Evolutionary conservation across 2,113 vertebrate genomes (phyloP), one percentile per base, ranked within the genome.

Genomic region (Lutjanus erythropterus): DNA sequence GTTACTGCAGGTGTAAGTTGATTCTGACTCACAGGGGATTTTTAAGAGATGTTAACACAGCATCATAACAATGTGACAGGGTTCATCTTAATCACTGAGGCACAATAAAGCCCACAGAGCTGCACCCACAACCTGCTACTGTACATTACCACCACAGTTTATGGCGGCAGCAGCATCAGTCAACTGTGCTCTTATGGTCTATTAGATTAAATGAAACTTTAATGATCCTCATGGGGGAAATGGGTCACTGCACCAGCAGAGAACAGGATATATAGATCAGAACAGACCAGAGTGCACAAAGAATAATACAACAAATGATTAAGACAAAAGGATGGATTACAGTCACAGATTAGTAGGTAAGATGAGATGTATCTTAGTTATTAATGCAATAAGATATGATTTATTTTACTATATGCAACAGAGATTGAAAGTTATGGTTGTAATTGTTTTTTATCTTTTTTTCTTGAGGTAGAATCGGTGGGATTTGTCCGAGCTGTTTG

Each of bases 151-250:
- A 75, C 49, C 27, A 75, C 49, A 44, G 31, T 14, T 44, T 76
- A 80, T 62, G 50, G 46, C 66, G 56, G 65, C 14, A 1, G 73
- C 25, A 46, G 41, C 60, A 73, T 85, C 62, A 66, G 39, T 75
- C 75, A n/a, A 33, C 41, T 23, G 23, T 29, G 52, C 61, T 50
- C 23, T 55, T 70, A 74, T 37, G 67, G 44, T 70, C 79, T 44
- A 72, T 88, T 83, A 80, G 68, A 74, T 74, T 44, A 44, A 65
- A 86, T 86, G 55, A 83, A 86, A 80, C 41, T 71, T 88, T 80
- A 71, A 80, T 78, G 76, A 78, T 66, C 19, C 79, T 67, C 67
- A 18, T 25, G 80, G 71, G 71, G 44, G 62, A 80, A 77, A 79
- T 19, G 25, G 83, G 47, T 77, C 73, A 77, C 16, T 71, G 76